A percentile compares a stretch with the other conserved stretches of the same genome.
Evolutionary conservation across 2,113 vertebrate species (phyloP).

Genomic region (Actenoides lindsayi): DNA sequence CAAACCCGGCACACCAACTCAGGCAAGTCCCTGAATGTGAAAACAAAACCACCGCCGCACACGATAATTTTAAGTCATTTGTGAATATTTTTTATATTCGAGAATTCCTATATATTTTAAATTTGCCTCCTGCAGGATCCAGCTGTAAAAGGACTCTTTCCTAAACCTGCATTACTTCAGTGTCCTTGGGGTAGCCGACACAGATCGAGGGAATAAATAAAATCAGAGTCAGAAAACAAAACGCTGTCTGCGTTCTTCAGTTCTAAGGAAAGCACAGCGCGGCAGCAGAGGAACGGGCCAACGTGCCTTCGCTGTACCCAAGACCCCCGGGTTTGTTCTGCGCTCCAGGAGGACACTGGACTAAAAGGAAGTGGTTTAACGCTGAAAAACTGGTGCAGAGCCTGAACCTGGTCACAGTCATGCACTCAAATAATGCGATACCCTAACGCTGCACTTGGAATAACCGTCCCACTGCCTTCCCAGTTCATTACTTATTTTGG

Average conservation of each 20-base stretch:
- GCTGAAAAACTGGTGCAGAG: neutral
- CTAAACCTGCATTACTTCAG: neutral
- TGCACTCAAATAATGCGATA: conserved; percentile 46
- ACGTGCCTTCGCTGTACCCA: rapidly evolving
- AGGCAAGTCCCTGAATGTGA: rapidly evolving
- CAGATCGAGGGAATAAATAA: neutral
- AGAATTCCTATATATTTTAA: neutral
- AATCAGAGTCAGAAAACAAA: neutral
- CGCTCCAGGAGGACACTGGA: neutral
- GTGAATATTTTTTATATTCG: neutral
- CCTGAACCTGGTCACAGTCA: conserved; percentile 13
- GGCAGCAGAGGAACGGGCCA: neutral
- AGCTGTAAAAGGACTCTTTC: neutral
- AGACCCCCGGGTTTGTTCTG: neutral
- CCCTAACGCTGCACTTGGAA: neutral
- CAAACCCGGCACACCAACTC: neutral
- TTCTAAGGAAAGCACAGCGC: rapidly evolving
- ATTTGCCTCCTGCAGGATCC: neutral
- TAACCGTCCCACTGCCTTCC: neutral
- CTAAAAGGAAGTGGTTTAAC: neutral
- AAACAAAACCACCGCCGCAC: neutral
- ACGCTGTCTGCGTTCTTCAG: rapidly evolving
- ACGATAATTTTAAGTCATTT: neutral
- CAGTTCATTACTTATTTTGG: conserved; percentile 15
- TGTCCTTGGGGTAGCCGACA: neutral